These are phyloP conservation scores for Mesocricetus auratus DNA, from an alignment of 2,113 vertebrate genomes.

Conservation along the genomic window DNA sequence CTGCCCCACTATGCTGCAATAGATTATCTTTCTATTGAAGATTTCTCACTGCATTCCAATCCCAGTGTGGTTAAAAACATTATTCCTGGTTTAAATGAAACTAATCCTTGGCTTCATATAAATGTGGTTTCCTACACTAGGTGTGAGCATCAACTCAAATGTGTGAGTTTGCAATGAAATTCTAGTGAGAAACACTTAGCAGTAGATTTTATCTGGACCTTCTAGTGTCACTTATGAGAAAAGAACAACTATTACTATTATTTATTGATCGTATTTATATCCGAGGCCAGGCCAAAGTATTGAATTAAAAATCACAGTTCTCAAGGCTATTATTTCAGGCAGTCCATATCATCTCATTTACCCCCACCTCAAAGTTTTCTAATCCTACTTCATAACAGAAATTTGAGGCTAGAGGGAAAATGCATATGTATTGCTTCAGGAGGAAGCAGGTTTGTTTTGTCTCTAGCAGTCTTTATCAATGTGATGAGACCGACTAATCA, in stretches of 20 bases:
- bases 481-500: background rate
- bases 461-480: background rate
- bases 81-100: slow-evolving; percentile 8
- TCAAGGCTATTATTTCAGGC: slow-evolving; percentile 9
- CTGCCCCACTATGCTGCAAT: slow-evolving; percentile 45
- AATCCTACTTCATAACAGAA: background rate
- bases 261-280: slow-evolving; percentile 47
- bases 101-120: background rate
- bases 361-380: background rate
- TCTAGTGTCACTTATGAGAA: slow-evolving; percentile 2
- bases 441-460: background rate
- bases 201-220: background rate
- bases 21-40: slow-evolving; percentile 54
- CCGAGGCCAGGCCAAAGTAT: slow-evolving; percentile 10
- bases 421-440: background rate
- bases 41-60: slow-evolving; percentile 58
- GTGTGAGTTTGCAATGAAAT: slow-evolving; percentile 54
- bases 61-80: slow-evolving; percentile 32
- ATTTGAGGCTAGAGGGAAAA: background rate
- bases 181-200: slow-evolving; percentile 47
- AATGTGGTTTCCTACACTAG: background rate
- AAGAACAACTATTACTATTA: background rate
- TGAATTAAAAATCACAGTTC: background rate
- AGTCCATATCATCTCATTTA: background rate
- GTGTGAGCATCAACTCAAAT: slow-evolving; percentile 38